Conservation (phyloP, 2,113 vertebrate species). For the Vombatus ursinus region DNA sequence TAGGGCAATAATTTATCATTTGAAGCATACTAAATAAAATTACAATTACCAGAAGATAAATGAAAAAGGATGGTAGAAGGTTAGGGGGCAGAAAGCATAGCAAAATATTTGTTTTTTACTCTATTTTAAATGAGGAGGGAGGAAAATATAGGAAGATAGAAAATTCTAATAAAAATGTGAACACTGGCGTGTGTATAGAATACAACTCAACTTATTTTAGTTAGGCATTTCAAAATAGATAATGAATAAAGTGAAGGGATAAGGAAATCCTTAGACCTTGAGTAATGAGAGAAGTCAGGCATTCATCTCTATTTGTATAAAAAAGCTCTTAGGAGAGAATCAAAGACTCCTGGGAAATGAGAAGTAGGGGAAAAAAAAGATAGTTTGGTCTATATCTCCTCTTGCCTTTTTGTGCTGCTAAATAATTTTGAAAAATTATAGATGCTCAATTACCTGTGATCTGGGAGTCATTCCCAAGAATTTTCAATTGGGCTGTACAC, state of each 20-base stretch:
- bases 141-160: not conserved
- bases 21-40: not conserved
- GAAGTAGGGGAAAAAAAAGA: not conserved
- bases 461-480: not conserved
- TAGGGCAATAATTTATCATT: not conserved
- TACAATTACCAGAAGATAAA: not conserved
- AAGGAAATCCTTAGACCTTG: not conserved
- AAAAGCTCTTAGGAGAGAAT: slow-evolving; percentile 3
- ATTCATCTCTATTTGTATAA: slow-evolving; percentile 1
- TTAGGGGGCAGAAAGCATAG: not conserved
- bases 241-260: not conserved
- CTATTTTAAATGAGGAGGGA: not conserved
- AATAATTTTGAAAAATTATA: slow-evolving; percentile 1
- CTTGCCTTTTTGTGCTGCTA: not conserved
- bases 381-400: slow-evolving; percentile 5
- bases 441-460: not conserved
- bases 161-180: not conserved
- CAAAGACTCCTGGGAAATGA: not conserved
- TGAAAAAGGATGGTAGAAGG: not conserved
- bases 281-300: not conserved
- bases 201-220: not conserved
- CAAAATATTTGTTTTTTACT: not conserved
- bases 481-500: not conserved
- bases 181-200: not conserved
- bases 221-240: slow-evolving; percentile 1